Conservation (phyloP, 1,140 invertebrate species). For the Caerostris darwini region DNA sequence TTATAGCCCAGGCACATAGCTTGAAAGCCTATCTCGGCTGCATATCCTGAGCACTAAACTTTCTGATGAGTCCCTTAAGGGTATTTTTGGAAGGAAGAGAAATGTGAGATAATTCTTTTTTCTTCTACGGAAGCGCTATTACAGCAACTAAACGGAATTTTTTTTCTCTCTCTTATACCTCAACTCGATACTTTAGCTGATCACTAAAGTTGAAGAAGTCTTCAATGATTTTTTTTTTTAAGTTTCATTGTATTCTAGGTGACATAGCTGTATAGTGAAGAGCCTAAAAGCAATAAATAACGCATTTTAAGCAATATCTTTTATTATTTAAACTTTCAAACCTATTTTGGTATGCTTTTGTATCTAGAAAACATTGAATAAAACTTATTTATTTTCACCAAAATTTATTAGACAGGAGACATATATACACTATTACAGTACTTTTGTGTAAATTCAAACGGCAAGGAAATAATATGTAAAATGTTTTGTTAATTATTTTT, state of each 20-base stretch:
- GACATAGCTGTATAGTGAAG: neutral
- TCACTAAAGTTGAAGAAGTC: neutral
- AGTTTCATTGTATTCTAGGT: neutral
- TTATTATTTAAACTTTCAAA: too few species aligned
- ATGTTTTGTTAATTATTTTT: too few species aligned
- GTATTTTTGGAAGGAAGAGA: constrained; percentile 19
- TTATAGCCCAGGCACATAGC: neutral
- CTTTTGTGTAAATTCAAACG: too few species aligned
- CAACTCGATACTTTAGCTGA: neutral
- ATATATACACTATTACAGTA: too few species aligned
- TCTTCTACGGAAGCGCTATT: neutral
- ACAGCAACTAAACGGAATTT: neutral
- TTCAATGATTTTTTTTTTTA: neutral
- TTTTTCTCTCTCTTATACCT: neutral
- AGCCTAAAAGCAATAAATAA: too few species aligned
- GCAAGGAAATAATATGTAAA: too few species aligned
- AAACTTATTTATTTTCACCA: too few species aligned
- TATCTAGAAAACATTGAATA: too few species aligned
- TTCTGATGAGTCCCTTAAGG: constrained; percentile 20
- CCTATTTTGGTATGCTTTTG: too few species aligned
- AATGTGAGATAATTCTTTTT: constrained; percentile 25
- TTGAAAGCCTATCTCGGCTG: constrained; percentile 21
- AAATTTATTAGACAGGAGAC: too few species aligned
- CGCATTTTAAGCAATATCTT: too few species aligned
- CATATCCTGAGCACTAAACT: constrained; percentile 26